phyloP scores from a whole-genome alignment of 2,797 vertebrate species.

The Meda fulgida region DNA sequence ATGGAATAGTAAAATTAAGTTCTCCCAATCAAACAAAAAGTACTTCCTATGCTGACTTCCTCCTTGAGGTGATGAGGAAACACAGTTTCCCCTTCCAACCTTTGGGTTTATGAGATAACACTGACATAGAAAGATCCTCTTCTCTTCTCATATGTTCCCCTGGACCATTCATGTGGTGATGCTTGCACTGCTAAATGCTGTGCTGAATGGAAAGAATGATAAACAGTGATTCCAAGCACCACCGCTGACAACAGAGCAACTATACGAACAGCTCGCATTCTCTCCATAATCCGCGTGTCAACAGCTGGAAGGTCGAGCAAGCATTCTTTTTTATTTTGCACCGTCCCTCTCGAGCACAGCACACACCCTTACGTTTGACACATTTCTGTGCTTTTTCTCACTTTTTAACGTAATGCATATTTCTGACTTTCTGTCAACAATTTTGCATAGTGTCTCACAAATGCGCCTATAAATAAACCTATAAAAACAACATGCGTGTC shows the following conservation, averaged over 20 bases:
- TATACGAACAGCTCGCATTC: constrained; percentile 10
- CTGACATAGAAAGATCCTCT: background rate
- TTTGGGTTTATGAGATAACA: background rate
- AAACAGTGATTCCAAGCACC: constrained; percentile 19
- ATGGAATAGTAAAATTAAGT: background rate
- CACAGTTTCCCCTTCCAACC: constrained; percentile 7
- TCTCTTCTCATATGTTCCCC: background rate
- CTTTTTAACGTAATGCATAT: background rate
- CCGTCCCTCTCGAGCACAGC: background rate
- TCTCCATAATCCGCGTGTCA: constrained; percentile 48
- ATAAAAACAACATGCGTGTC: constrained; percentile 34
- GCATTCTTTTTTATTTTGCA: constrained; percentile 52
- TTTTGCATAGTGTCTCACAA: constrained; percentile 33
- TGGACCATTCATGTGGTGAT: background rate
- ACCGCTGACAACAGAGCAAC: constrained; percentile 32
- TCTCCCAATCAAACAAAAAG: constrained; percentile 5
- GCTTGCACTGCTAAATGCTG: constrained; percentile 5
- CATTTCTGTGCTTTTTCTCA: constrained; percentile 1
- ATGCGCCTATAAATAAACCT: constrained; percentile 43
- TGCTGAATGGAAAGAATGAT: constrained; percentile 19
- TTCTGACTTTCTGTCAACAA: background rate
- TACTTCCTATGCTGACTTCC: constrained; percentile 12
- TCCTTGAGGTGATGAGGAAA: constrained; percentile 26
- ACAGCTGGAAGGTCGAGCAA: constrained; percentile 43
- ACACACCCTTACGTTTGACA: constrained; percentile 25